These are phyloP conservation scores for Lepidochrysops patricia DNA, from an alignment of 2,888 invertebrate genomes.

Conservation along the genomic window DNA sequence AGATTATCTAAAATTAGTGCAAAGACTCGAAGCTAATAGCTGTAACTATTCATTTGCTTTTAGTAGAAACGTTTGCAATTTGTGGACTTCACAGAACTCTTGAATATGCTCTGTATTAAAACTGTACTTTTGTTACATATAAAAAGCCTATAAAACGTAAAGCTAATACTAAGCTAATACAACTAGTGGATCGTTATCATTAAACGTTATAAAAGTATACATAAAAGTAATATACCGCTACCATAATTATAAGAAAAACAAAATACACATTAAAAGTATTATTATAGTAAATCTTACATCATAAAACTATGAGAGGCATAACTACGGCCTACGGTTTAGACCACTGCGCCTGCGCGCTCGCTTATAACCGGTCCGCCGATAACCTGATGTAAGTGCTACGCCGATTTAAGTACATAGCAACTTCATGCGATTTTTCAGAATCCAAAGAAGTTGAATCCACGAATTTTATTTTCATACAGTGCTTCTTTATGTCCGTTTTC, in stretches of 20 bases:
- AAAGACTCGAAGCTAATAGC: no score
- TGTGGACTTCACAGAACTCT: no score
- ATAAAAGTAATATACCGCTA: not conserved
- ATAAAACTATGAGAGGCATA: constrained; percentile 9
- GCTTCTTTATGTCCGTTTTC: not conserved
- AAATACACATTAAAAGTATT: not conserved
- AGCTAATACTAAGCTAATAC: no score
- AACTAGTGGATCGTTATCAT: no score
- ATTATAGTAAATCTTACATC: constrained; percentile 8
- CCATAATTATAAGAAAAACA: not conserved
- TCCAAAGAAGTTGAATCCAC: not conserved
- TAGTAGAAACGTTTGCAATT: no score
- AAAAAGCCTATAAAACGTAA: no score
- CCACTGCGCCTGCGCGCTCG: constrained; percentile 21
- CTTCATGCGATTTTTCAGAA: not conserved
- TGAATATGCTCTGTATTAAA: no score
- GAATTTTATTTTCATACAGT: no score
- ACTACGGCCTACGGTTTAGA: constrained; percentile 14
- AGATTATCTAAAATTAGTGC: no score
- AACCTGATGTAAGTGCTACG: constrained; percentile 26
- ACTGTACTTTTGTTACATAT: no score
- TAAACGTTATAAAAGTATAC: no score
- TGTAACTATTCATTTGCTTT: no score
- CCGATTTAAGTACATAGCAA: not conserved
- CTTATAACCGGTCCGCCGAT: constrained; percentile 51